A percentile compares a stretch with the other conserved stretches of the same genome.
Evolutionary conservation across 2,113 vertebrate species (phyloP).

Genomic region (Loxodonta africana): DNA sequence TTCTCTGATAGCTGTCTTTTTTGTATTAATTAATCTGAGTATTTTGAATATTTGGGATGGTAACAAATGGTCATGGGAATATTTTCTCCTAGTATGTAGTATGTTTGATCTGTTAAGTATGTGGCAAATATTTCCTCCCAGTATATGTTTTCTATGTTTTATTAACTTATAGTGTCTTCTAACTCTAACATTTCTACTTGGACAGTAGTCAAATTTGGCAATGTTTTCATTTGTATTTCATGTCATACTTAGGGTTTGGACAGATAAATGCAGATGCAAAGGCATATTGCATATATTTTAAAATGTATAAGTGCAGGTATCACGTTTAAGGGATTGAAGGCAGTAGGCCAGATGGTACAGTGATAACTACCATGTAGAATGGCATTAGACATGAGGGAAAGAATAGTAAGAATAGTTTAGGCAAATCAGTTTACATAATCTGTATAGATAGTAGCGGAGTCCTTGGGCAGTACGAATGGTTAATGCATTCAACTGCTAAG

Average conservation of each 20-base stretch:
- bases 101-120: neutral
- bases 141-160: neutral
- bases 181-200: neutral
- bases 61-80: neutral
- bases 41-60: neutral
- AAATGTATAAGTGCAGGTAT: neutral
- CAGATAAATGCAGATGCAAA: neutral
- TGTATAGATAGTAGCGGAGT: neutral
- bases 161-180: neutral
- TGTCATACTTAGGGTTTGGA: neutral
- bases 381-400: neutral
- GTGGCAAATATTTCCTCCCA: neutral
- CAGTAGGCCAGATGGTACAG: neutral
- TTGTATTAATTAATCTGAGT: neutral
- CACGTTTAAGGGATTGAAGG: constrained; percentile 27
- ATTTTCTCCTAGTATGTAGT: neutral
- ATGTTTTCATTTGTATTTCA: neutral
- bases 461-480: no score
- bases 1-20: neutral
- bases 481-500: no score
- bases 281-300: neutral
- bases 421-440: neutral
- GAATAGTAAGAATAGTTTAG: neutral
- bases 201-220: constrained; percentile 14
- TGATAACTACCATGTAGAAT: neutral